Conservation (phyloP, 2,797 vertebrate species). For the Ibycter americanus region DNA sequence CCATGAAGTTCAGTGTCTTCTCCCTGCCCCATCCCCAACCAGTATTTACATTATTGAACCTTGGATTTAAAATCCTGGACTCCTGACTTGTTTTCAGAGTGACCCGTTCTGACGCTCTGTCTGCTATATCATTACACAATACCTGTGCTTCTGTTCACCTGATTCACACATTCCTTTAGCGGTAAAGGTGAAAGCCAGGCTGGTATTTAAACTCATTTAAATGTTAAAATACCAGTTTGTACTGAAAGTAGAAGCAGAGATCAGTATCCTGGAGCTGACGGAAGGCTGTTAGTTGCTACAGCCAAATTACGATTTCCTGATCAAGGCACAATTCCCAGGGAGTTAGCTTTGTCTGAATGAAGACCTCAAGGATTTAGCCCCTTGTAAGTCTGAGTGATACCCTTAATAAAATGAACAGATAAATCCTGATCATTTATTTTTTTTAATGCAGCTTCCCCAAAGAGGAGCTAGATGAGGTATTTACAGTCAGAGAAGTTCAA, state of each 20-base stretch:
- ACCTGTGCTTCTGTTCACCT: background rate
- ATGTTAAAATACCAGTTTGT: background rate
- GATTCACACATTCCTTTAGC: rapidly evolving
- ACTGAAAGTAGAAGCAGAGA: background rate
- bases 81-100: background rate
- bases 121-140: rapidly evolving
- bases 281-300: background rate
- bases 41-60: background rate
- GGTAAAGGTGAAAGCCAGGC: background rate
- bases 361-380: background rate
- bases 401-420: background rate
- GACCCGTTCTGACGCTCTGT: background rate
- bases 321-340: background rate
- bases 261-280: background rate
- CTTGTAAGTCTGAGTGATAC: background rate
- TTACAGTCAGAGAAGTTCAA: conserved; percentile 27
- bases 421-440: background rate
- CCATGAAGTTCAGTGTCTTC: background rate
- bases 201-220: background rate
- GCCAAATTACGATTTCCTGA: background rate
- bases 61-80: background rate
- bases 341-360: background rate
- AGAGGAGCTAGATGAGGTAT: conserved; percentile 20
- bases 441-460: background rate
- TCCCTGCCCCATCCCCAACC: background rate